These are phyloP conservation scores for Exocentrus adspersus DNA, from an alignment of 2,888 invertebrate species.

Conservation along the genomic window DNA sequence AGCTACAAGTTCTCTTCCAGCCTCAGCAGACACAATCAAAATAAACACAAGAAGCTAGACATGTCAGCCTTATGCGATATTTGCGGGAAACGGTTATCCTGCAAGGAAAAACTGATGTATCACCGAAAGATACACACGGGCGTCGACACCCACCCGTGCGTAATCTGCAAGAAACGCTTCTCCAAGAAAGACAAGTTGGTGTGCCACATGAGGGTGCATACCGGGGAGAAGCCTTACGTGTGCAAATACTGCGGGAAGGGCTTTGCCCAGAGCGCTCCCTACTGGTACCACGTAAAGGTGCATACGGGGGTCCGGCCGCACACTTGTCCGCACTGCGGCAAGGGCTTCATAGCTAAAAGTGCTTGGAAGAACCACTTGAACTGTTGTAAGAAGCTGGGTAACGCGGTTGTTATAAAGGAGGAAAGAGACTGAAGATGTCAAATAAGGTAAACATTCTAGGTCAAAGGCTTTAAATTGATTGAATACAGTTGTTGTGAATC, in stretches of 20 bases:
- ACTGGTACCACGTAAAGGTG: constrained; percentile 48
- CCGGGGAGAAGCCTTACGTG: constrained; percentile 57
- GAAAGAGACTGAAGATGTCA: not conserved
- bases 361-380: constrained; percentile 38
- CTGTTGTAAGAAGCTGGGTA: not conserved
- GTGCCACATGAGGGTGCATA: constrained; percentile 56
- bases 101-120: constrained; percentile 49
- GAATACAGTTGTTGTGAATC: too few relatives aligned
- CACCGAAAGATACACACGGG: constrained; percentile 64
- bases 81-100: constrained; percentile 56
- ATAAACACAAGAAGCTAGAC: constrained; percentile 36
- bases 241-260: constrained; percentile 52
- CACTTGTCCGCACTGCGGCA: constrained; percentile 48
- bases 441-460: too few relatives aligned
- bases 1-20: constrained; percentile 55
- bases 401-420: not conserved
- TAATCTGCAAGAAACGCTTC: constrained; percentile 66
- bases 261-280: constrained; percentile 49
- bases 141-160: constrained; percentile 63
- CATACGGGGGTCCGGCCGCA: constrained; percentile 43
- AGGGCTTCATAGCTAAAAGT: constrained; percentile 46
- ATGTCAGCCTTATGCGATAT: constrained; percentile 58
- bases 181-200: constrained; percentile 55
- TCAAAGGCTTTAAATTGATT: too few relatives aligned
- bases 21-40: constrained; percentile 50